Percentiles rank a stretch among this genome's conserved stretches.
Evolutionary conservation across 2,888 invertebrate species (phyloP).

Genomic region (Rhogogaster chlorosoma): DNA sequence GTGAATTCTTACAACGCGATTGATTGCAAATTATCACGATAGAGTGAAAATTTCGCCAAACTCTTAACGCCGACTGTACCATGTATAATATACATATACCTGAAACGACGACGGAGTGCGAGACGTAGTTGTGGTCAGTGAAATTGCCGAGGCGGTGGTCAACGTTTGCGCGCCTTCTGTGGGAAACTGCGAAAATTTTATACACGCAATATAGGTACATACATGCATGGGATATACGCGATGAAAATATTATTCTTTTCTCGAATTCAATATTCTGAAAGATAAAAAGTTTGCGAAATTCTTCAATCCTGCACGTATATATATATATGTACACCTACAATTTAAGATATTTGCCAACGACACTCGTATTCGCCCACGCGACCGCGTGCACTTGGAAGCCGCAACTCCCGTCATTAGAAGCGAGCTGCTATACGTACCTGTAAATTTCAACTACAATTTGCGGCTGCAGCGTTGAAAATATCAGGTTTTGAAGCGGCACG

Average conservation of each 20-base stretch:
- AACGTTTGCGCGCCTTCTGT: constrained; percentile 21
- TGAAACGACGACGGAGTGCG: neutral
- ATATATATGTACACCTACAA: neutral
- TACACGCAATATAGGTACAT: neutral
- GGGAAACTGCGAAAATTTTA: constrained; percentile 32
- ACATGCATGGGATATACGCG: neutral
- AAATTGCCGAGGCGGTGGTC: constrained; percentile 29
- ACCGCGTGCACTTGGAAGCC: constrained; percentile 8
- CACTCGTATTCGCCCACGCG: constrained; percentile 22
- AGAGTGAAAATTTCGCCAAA: neutral
- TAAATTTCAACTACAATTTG: constrained; percentile 11
- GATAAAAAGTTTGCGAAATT: neutral
- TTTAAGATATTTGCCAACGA: neutral
- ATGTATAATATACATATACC: neutral
- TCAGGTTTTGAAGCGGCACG: neutral
- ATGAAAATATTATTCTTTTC: no score
- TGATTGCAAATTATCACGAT: neutral
- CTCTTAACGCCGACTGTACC: constrained; percentile 25
- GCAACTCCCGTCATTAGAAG: constrained; percentile 14
- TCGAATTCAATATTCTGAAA: no score
- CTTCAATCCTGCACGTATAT: neutral
- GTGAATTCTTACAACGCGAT: no score
- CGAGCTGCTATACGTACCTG: neutral
- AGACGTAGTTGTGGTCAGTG: constrained; percentile 33
- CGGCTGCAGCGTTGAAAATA: constrained; percentile 26